Evolutionary conservation across 2,888 invertebrate genomes (phyloP).

Genomic region (Ophraella communa): DNA sequence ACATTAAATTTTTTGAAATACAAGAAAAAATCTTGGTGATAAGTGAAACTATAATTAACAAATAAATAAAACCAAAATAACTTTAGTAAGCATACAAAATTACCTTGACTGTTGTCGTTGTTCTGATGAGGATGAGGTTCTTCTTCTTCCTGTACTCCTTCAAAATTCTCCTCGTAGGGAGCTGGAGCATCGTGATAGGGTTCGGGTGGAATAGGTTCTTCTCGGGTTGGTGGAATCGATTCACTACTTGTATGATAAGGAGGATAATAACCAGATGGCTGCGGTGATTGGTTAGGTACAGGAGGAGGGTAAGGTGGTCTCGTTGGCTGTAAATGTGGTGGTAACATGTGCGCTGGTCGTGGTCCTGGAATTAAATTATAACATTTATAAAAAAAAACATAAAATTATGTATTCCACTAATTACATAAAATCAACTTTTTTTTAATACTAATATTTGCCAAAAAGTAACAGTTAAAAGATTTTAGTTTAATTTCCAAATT

Average conservation of each 20-base stretch:
- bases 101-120: background rate
- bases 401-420: too few species aligned
- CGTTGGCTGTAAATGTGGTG: constrained; percentile 44
- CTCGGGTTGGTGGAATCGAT: constrained; percentile 1
- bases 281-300: constrained; percentile 8
- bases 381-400: too few species aligned
- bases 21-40: too few species aligned
- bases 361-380: constrained; percentile 8
- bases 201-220: constrained; percentile 13
- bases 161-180: constrained; percentile 55
- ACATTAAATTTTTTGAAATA: too few species aligned
- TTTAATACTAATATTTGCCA: too few species aligned
- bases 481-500: too few species aligned
- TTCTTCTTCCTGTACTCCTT: background rate
- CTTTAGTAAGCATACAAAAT: background rate
- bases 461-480: too few species aligned
- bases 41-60: too few species aligned
- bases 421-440: too few species aligned
- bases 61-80: background rate
- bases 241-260: constrained; percentile 7
- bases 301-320: constrained; percentile 51
- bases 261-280: constrained; percentile 45
- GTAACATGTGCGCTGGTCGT: constrained; percentile 16
- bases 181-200: constrained; percentile 49
- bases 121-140: background rate